Conservation (phyloP, 2,888 invertebrate genomes). For the Argyresthia goedartella region DNA sequence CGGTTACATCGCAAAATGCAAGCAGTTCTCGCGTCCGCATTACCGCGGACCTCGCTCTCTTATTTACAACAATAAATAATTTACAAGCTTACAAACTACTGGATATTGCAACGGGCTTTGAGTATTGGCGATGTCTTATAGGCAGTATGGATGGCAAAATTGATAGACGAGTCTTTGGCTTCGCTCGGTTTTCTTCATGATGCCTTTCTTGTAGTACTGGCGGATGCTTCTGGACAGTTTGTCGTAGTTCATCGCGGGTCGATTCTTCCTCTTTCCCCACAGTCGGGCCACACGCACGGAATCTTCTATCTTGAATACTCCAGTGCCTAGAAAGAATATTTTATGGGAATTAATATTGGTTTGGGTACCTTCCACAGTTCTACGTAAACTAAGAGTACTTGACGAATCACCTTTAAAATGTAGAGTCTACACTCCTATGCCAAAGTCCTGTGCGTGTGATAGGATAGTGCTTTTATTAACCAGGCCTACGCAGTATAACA, state of each 20-base stretch:
- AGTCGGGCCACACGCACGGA: conserved; percentile 96
- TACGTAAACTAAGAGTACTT: no score
- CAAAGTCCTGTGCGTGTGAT: no score
- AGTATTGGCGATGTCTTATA: conserved; percentile 60
- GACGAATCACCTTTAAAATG: no score
- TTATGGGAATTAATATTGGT: background rate
- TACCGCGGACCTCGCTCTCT: conserved; percentile 54
- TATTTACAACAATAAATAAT: conserved; percentile 30
- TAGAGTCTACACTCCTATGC: no score
- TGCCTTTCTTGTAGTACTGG: conserved; percentile 99
- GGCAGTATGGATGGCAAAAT: conserved; percentile 95
- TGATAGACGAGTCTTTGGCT: conserved; percentile 99
- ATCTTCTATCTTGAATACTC: conserved; percentile 99
- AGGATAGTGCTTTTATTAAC: no score
- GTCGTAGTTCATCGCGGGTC: conserved; percentile 99
- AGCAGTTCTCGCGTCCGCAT: conserved; percentile 54
- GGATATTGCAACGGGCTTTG: conserved; percentile 10
- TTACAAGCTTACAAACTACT: conserved; percentile 21
- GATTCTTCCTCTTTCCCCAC: conserved; percentile 98
- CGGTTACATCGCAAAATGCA: conserved; percentile 36
- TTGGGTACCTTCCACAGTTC: no score
- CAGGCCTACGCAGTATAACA: no score
- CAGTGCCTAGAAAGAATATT: conserved; percentile 71
- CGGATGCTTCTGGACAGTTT: conserved; percentile 97
- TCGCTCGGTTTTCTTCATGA: conserved; percentile 99